A percentile compares a stretch with the other conserved stretches of the same genome.
phyloP scores from a whole-genome alignment of 2,888 invertebrate genomes.

The Alviniconcha strummeri region DNA sequence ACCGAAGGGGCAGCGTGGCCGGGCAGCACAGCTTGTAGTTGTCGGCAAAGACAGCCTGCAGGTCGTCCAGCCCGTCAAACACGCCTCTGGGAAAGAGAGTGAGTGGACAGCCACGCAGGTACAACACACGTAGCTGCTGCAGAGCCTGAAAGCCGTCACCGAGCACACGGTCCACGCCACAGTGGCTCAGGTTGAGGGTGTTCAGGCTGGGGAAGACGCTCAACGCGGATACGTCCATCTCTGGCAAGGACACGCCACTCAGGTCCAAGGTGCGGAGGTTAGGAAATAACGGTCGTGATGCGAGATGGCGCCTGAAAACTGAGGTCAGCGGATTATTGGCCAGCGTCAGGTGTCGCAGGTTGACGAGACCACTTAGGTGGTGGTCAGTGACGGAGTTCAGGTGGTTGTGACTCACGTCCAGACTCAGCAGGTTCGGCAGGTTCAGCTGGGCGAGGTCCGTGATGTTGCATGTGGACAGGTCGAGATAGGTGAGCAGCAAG shows the following conservation, averaged over 20 bases:
- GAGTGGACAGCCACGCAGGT: constrained; percentile 11
- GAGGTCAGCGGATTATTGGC: neutral
- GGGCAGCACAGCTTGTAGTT: constrained; percentile 26
- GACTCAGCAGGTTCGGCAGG: neutral
- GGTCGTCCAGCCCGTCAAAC: neutral
- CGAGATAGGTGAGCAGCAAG: constrained; percentile 12
- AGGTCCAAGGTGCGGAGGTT: neutral
- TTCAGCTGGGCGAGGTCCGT: neutral
- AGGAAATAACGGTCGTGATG: neutral
- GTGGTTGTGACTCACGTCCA: constrained; percentile 19
- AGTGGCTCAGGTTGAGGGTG: constrained; percentile 8
- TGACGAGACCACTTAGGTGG: neutral
- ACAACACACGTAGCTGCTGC: constrained; percentile 11
- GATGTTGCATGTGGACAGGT: constrained; percentile 1
- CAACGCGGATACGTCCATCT: constrained; percentile 51
- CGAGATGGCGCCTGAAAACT: neutral
- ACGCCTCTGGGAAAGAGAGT: neutral
- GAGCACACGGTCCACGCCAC: neutral
- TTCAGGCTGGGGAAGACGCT: constrained; percentile 75
- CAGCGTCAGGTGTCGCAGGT: neutral
- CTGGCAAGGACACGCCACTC: neutral
- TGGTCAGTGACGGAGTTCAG: neutral
- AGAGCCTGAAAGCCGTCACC: constrained; percentile 17
- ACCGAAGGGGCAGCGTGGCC: neutral
- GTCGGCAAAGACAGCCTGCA: constrained; percentile 1